Base-by-base conservation (phyloP, 2,888 invertebrate species). In the Habroteleia sp. region DNA sequence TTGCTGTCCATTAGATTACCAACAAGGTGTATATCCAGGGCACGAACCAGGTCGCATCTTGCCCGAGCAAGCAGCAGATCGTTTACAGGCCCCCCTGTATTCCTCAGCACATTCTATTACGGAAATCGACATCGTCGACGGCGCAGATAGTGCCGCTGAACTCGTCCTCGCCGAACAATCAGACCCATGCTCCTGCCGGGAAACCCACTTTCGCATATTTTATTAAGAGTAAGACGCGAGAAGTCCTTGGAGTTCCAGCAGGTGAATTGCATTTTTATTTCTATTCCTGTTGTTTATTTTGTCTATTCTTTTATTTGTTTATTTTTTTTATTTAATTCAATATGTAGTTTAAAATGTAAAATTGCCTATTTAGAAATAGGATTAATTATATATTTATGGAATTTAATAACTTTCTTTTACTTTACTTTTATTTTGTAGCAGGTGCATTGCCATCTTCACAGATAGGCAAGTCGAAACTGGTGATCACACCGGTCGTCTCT, bases 171-270 rank as follows among this genome's bases (percentile, higher is more conserved):
- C 81, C 82, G 27, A 86, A 80, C 79, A 82, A 81, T 20, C 68
- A 54, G 17, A 62, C 80, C 7, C 83, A 84, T 69, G 81, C 83
- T 8, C 84, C 83, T 52, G 52, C 83, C 17, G 85, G 84, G 48
- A 89, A 89, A 69, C 88, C 88, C 69, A 84, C 88, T 1, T 85
- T 88, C 71, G 87, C 89, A 86, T 8, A 89, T 87, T 13, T 82
- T 88, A 27, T 86, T 88, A 48, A 89, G 88, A 66, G 85, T 60
- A 87, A 86, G 50, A 77, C 84, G 5, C 79, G 86, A 3, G 87
- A 88, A 13, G 83, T 87, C 10, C 84, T 88, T 50, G 86, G 85
- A 20, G 85, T 88, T 66, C 83, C 87, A 41, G 77, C 84, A 83
- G 86, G 87, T 87, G 77, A 82, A 20, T 2, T 23, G 13, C n/a